Evolutionary conservation across 2,797 vertebrate species (phyloP).

Genomic region (Molossus alvarezi): DNA sequence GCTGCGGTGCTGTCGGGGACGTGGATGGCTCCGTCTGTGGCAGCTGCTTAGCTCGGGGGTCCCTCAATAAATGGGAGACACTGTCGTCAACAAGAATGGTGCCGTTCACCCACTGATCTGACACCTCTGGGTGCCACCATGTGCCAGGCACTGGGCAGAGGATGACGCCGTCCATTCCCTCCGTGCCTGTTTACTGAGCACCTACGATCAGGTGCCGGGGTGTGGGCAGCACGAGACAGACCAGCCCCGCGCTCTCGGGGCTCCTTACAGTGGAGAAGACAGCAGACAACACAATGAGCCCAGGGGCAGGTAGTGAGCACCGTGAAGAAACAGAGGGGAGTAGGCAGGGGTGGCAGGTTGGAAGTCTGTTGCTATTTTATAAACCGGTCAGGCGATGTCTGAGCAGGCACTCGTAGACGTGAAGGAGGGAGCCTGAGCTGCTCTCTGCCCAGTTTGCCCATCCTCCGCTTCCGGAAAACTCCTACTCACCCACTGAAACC

Average conservation of each 20-base stretch:
- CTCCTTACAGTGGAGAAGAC: not conserved
- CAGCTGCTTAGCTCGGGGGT: fast-evolving
- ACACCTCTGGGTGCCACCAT: fast-evolving
- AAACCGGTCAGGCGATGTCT: not conserved
- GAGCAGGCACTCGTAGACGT: not conserved
- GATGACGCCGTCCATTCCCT: no score
- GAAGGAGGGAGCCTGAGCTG: not conserved
- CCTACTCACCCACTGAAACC: not conserved
- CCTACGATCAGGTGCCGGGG: not conserved
- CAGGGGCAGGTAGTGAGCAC: fast-evolving
- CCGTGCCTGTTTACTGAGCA: fast-evolving
- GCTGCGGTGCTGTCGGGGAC: not conserved
- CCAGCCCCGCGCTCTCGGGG: not conserved
- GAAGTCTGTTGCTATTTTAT: not conserved
- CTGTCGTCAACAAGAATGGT: fast-evolving
- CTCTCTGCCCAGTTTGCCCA: no score
- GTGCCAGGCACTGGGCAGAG: not conserved
- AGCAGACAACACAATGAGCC: not conserved
- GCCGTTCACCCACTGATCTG: not conserved
- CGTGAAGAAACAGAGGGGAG: not conserved
- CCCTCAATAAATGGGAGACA: fast-evolving
- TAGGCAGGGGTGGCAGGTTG: fast-evolving
- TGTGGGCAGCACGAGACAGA: fast-evolving
- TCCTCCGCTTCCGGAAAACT: not conserved
- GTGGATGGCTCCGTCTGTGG: fast-evolving